These are phyloP conservation scores for Ophion slaviceki DNA, from an alignment of 2,888 invertebrate species.

Conservation along the genomic window DNA sequence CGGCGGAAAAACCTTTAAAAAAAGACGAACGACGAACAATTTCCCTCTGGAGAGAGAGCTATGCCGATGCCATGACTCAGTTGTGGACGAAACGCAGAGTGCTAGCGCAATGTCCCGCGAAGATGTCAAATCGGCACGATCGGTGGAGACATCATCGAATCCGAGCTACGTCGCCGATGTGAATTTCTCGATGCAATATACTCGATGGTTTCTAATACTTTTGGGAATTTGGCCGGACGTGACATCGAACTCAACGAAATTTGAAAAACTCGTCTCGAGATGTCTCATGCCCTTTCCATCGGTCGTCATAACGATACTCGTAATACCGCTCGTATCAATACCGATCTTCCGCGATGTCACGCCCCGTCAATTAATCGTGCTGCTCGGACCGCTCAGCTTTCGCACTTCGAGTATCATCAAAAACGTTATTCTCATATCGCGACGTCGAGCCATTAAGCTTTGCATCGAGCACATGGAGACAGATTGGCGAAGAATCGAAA, in stretches of 20 bases:
- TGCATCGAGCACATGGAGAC: constrained; percentile 60
- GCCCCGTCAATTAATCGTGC: constrained; percentile 24
- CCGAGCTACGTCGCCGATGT: constrained; percentile 10
- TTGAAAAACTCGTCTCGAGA: constrained; percentile 37
- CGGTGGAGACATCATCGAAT: constrained; percentile 2
- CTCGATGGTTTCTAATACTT: constrained; percentile 49
- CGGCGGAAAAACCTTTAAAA: not conserved
- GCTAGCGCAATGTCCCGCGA: constrained; percentile 9
- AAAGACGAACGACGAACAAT: not conserved
- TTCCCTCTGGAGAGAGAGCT: not conserved
- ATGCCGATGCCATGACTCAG: not conserved
- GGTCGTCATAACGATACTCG: not conserved
- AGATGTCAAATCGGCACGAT: not conserved
- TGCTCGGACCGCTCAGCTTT: constrained; percentile 40
- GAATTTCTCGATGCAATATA: constrained; percentile 34
- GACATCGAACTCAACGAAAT: not conserved
- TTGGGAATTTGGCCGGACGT: constrained; percentile 59
- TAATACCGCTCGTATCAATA: constrained; percentile 33
- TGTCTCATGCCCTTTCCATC: constrained; percentile 39
- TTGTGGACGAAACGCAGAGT: not conserved
- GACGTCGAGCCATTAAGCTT: constrained; percentile 43
- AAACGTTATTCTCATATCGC: constrained; percentile 31
- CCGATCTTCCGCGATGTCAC: constrained; percentile 43
- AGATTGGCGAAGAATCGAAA: constrained; percentile 64
- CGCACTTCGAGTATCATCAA: constrained; percentile 41